These are phyloP conservation scores for Forbesichthys papilliferus DNA, from an alignment of 2,113 vertebrate species.

Conservation along the genomic window DNA sequence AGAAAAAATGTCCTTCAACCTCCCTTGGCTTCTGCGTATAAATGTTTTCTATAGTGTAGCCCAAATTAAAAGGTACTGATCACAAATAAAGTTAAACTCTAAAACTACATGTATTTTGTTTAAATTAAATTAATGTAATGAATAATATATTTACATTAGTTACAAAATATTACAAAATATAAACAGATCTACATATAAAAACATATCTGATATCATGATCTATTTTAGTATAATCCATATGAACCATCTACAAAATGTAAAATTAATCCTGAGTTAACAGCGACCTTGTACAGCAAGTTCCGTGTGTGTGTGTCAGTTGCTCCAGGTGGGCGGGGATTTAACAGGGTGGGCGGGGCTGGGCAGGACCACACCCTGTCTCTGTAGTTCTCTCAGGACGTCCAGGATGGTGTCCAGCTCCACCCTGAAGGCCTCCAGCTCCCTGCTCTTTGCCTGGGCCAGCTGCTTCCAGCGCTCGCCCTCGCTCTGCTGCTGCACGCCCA, in stretches of 20 bases:
- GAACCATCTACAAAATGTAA: neutral
- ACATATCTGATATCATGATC: too few relatives aligned
- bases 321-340: conserved; percentile 12
- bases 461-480: conserved; percentile 83
- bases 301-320: conserved; percentile 3
- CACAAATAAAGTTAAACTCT: too few relatives aligned
- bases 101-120: too few relatives aligned
- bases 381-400: conserved; percentile 86
- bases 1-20: too few relatives aligned
- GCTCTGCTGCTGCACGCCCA: conserved; percentile 61
- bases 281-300: neutral
- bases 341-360: conserved; percentile 47
- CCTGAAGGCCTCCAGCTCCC: conserved; percentile 86
- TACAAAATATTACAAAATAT: too few relatives aligned
- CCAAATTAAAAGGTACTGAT: too few relatives aligned
- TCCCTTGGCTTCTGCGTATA: too few relatives aligned
- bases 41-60: too few relatives aligned
- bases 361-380: conserved; percentile 85
- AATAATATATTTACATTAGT: too few relatives aligned
- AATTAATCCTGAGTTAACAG: neutral
- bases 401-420: conserved; percentile 90
- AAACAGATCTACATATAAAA: too few relatives aligned
- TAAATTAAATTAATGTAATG: too few relatives aligned
- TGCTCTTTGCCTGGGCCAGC: conserved; percentile 83
- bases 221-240: too few relatives aligned